Conservation (phyloP, 2,113 vertebrate genomes). For the Amblyornis subalaris region DNA sequence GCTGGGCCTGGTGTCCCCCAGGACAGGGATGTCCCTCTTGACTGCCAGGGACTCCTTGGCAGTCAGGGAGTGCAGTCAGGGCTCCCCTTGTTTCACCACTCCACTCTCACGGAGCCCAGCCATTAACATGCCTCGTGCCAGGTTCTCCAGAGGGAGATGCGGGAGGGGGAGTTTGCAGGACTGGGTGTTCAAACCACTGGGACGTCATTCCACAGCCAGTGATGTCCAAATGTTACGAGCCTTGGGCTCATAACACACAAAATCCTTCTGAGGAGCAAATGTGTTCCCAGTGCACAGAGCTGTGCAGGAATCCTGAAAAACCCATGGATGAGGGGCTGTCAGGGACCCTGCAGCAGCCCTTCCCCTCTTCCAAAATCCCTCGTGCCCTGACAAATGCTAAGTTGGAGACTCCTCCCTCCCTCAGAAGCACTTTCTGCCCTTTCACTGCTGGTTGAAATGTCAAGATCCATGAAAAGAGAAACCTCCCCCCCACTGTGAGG, state of each 20-base stretch:
- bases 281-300: neutral
- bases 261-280: neutral
- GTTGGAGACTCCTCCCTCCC: neutral
- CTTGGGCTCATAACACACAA: accelerated
- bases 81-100: neutral
- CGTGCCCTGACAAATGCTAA: accelerated
- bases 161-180: accelerated
- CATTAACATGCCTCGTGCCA: accelerated
- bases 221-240: no score
- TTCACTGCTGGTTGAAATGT: neutral
- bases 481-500: accelerated
- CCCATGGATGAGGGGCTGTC: accelerated
- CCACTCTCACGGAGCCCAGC: neutral
- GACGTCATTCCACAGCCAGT: neutral
- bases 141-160: neutral
- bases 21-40: neutral
- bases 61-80: neutral
- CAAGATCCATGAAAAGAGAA: accelerated
- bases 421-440: neutral
- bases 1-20: neutral
- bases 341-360: neutral
- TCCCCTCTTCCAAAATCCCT: neutral
- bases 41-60: neutral
- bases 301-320: neutral
- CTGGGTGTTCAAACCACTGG: accelerated